Evolutionary conservation across 2,888 invertebrate genomes (phyloP).

Genomic region (Erebia ligea): DNA sequence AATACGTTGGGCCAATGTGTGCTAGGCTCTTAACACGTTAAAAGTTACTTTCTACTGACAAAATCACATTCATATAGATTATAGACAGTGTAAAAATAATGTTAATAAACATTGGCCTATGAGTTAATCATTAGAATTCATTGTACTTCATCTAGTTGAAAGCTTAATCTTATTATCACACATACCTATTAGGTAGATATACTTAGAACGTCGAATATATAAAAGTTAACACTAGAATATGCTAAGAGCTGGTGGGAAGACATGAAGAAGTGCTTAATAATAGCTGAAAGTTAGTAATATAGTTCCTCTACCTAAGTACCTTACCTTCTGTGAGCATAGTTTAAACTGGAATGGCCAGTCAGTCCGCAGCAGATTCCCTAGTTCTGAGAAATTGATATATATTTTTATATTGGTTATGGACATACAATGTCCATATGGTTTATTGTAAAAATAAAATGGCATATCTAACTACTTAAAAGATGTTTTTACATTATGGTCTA

Average conservation of each 20-base stretch:
- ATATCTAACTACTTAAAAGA: too few species aligned
- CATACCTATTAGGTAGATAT: constrained; percentile 75
- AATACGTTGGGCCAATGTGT: too few species aligned
- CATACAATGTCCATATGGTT: too few species aligned
- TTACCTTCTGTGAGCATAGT: neutral
- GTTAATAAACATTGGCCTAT: constrained; percentile 80
- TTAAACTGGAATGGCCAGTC: neutral
- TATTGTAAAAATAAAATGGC: too few species aligned
- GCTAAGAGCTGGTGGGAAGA: constrained; percentile 43
- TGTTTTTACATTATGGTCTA: too few species aligned
- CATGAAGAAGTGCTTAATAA: neutral
- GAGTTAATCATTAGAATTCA: constrained; percentile 71
- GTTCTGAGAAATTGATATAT: neutral
- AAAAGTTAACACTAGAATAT: constrained; percentile 68
- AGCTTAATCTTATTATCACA: constrained; percentile 83
- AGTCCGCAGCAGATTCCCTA: neutral
- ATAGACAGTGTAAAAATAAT: constrained; percentile 82
- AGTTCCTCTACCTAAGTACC: too few species aligned
- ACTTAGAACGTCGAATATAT: constrained; percentile 71
- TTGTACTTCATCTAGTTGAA: constrained; percentile 79
- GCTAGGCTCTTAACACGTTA: constrained; percentile 52
- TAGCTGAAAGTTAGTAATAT: neutral
- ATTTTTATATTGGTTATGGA: neutral
- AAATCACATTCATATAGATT: constrained; percentile 68
- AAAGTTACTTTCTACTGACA: constrained; percentile 61